Evolutionary conservation across 2,888 invertebrate genomes (phyloP), one percentile per base, ranked within the genome.

Genomic region (Drosophila anceps): DNA sequence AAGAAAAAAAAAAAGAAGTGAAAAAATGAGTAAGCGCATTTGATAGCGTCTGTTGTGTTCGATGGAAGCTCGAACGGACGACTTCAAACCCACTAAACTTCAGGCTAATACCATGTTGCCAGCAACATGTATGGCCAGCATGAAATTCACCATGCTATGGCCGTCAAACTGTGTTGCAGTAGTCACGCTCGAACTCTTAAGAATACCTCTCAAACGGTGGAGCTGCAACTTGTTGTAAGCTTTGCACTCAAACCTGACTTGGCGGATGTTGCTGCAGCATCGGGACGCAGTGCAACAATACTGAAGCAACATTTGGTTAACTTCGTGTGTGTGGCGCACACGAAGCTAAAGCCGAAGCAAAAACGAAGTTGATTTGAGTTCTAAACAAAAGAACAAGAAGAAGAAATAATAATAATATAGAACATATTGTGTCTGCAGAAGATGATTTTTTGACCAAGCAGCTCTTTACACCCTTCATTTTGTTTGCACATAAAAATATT

Each of bases 261-360:
- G 66, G 0, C 6, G 1, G 2, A 39, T 55, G 72, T 72, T 80
- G 61, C 70, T 6, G 53, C 65, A 64, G 60, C 68, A 48, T 67
- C 6, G n/a, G 33, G 46, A 7, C 29, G 31, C 27, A 12, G 8
- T 5, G 6, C 55, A 48, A 41, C 20, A 64, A 55, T 80, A 62
- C 51, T 67, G 73, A 63, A 2, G 29, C 20, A 9, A 9, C 15
- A 27, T 37, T 76, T 72, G 78, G 48, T 5, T 0, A 33, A 37
- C 69, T 68, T 81, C 75, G 82, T 68, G 60, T 61, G 60, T 53
- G 57, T 57, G 64, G 77, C 73, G 81, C 77, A 76, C 44, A 54
- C 60, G 67, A 69, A 64, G 57, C 39, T 41, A 27, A 67, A 48
- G 35, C 59, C 63, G 73, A 72, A 64, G 55, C 39, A 13, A 13